Evolutionary conservation across 2,888 invertebrate genomes (phyloP), one percentile per base, ranked within the genome.

Genomic region (Syrista parreyssii): DNA sequence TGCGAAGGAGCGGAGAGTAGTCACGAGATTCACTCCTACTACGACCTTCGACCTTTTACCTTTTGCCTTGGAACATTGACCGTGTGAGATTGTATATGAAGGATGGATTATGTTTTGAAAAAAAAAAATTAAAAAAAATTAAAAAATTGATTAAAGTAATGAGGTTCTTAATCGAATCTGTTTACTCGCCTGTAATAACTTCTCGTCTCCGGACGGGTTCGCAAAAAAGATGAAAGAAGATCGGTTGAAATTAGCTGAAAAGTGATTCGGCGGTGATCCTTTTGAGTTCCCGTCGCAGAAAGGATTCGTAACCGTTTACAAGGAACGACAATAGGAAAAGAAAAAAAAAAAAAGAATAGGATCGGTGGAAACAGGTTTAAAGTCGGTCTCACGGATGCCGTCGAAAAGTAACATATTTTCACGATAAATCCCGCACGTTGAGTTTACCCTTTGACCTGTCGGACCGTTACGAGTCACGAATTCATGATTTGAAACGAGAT

Each of bases 1-100:
- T 84, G 84, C 84, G 85, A 71, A 31, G 71, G 71, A 31, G 31
- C 71, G 33, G 30, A 30, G 71, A 71, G 30, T 9, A 30, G 71
- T 33, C 71, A 15, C 71, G 40, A 55, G 23, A 23, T 55, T 55
- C 23, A 6, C 40, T 55, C 40, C 40, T 55, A 6, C 23, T 23
- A 23, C 23, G 40, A 55, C 40, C 40, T 55, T 6, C 40, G 40
- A 55, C 40, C 40, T 55, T 40, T 40, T 40, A 40, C 40, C 40
- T 40, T 55, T 55, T 23, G 23, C 40, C 40, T 15, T 55, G 40
- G 15, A 55, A 55, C 40, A 23, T 6, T 23, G 40, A 23, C 40
- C 23, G 40, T 55, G 40, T 1, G 40, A 55, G 23, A 55, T 55
- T 55, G 40, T 55, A 23, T 23, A 23, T 23, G 23, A 6, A 55